A percentile compares a stretch with the other conserved stretches of the same genome.
These are phyloP conservation scores for Apamea monoglypha DNA, from an alignment of 2,888 invertebrate genomes.

Conservation along the genomic window DNA sequence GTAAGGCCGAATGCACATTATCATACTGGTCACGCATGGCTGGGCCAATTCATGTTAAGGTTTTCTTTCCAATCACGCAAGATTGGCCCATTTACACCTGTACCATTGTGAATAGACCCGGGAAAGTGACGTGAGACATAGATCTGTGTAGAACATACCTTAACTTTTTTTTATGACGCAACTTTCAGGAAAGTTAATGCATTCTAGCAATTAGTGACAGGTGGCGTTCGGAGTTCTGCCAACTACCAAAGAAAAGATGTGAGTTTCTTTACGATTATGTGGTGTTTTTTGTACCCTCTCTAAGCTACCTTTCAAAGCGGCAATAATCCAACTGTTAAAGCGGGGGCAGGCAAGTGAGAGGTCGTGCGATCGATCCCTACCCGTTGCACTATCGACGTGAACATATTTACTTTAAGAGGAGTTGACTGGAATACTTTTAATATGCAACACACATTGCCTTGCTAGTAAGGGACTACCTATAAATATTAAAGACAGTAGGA, in stretches of 20 bases:
- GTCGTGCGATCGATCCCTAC: not conserved
- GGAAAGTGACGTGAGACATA: constrained; percentile 8
- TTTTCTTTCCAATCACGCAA: constrained; percentile 45
- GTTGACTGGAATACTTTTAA: not conserved
- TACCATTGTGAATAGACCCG: not conserved
- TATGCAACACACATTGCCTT: constrained; percentile 1
- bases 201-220: not conserved
- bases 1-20: constrained; percentile 51
- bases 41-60: constrained; percentile 56
- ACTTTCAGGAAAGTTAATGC: not conserved
- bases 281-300: no score
- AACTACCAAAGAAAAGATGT: not conserved
- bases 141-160: not conserved
- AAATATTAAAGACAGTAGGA: not conserved
- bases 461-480: not conserved
- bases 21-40: constrained; percentile 49
- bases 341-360: not conserved
- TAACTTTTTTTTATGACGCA: not conserved
- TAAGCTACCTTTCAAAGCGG: not conserved
- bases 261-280: not conserved
- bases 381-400: not conserved
- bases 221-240: not conserved
- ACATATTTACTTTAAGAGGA: not conserved
- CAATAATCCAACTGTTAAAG: not conserved
- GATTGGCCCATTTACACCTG: constrained; percentile 34